These are phyloP conservation scores for Monodelphis domestica DNA, from an alignment of 2,797 vertebrate genomes.

Conservation along the genomic window DNA sequence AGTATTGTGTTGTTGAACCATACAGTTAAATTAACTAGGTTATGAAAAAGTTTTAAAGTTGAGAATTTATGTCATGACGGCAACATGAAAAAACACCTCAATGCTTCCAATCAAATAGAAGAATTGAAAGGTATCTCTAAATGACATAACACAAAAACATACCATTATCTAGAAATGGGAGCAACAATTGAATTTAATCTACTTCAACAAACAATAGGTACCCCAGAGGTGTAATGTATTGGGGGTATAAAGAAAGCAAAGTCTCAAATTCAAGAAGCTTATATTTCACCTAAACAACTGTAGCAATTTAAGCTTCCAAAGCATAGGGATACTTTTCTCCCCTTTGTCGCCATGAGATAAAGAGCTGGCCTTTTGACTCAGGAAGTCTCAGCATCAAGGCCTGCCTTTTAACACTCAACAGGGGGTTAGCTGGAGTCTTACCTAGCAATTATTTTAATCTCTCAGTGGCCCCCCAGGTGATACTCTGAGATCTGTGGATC, in stretches of 20 bases:
- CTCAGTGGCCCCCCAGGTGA: neutral
- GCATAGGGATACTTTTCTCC: neutral
- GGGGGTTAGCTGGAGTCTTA: neutral
- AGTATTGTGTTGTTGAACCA: constrained; percentile 62
- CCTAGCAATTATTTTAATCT: neutral
- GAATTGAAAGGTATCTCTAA: constrained; percentile 31
- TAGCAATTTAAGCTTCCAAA: neutral
- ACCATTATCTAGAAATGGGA: constrained; percentile 26
- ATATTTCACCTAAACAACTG: neutral
- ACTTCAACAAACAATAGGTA: neutral
- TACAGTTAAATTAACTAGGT: constrained; percentile 59
- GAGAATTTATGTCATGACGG: constrained; percentile 51
- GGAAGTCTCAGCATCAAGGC: neutral
- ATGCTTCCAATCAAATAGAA: constrained; percentile 52
- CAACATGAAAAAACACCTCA: constrained; percentile 38
- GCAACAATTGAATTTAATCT: neutral
- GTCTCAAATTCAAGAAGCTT: neutral
- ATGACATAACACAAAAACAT: constrained; percentile 16
- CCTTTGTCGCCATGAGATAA: neutral
- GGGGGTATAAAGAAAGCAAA: neutral
- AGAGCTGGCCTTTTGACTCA: neutral
- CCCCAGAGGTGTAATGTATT: neutral
- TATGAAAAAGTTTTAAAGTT: constrained; percentile 71
- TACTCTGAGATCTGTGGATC: neutral
- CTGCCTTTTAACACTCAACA: neutral